Evolutionary conservation across 2,797 vertebrate genomes (phyloP).

Genomic region (Lagothrix lagotricha): DNA sequence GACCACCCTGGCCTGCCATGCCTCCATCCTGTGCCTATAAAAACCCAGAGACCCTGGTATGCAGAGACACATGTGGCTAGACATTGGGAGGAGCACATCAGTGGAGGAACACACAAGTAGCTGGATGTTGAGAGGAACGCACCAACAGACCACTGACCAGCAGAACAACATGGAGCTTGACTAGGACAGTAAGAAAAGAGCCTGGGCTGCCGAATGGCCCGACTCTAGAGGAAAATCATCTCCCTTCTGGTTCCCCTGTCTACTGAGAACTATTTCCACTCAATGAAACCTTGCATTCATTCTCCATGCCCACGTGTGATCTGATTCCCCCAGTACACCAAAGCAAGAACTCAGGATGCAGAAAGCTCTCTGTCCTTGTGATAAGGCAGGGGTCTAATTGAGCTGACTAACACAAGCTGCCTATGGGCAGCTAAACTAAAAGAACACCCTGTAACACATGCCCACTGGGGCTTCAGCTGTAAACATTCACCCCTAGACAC

Average conservation of each 20-base stretch:
- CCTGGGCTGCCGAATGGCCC: background rate
- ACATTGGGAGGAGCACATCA: background rate
- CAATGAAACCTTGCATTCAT: background rate
- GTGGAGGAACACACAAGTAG: background rate
- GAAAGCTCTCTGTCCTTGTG: background rate
- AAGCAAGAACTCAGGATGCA: background rate
- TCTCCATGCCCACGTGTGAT: background rate
- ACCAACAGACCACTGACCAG: background rate
- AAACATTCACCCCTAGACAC: background rate
- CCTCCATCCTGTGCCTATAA: background rate
- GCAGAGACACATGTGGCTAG: background rate
- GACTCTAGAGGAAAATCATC: background rate
- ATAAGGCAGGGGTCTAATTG: background rate
- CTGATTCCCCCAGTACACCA: background rate
- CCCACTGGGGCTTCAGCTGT: background rate
- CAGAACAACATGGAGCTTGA: background rate
- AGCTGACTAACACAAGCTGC: background rate
- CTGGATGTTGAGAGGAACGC: background rate
- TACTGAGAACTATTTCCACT: background rate
- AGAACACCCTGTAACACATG: background rate
- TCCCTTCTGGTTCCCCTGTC: background rate
- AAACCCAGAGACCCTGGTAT: background rate
- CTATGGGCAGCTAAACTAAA: background rate
- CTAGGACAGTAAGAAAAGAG: background rate
- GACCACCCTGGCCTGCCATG: background rate